Conservation (phyloP, 2,113 vertebrate genomes). For the Sebastes schlegelii region DNA sequence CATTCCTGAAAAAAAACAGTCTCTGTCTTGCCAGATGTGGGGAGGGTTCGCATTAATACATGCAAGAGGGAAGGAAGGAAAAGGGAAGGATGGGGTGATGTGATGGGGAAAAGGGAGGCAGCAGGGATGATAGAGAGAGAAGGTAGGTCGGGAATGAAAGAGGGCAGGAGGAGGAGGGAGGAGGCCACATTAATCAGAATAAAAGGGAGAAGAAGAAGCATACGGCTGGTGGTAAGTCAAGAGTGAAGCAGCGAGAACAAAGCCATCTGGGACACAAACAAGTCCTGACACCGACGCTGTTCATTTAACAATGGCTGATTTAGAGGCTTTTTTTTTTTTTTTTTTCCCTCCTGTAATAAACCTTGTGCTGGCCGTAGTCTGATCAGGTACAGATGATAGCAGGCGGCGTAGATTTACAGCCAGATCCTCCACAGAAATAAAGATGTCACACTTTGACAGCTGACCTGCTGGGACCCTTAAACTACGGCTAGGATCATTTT, state of each 20-base stretch:
- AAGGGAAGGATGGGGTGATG: slow-evolving; percentile 38
- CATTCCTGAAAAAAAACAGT: neutral
- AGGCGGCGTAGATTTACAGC: slow-evolving; percentile 74
- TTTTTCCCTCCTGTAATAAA: slow-evolving; percentile 58
- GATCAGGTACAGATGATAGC: slow-evolving; percentile 81
- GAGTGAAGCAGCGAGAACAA: slow-evolving; percentile 54
- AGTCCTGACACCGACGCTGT: slow-evolving; percentile 53
- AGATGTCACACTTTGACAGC: slow-evolving; percentile 82
- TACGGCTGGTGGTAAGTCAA: slow-evolving; percentile 40
- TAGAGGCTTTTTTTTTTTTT: slow-evolving; percentile 53
- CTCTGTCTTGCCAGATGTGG: slow-evolving; percentile 59
- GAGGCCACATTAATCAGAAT: slow-evolving; percentile 67
- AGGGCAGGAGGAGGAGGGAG: slow-evolving; percentile 5
- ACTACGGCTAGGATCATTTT: slow-evolving; percentile 67
- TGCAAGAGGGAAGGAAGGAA: slow-evolving; percentile 19
- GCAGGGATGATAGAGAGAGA: slow-evolving; percentile 39
- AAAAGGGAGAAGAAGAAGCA: slow-evolving; percentile 53
- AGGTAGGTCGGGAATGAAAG: slow-evolving; percentile 36
- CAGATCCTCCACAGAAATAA: slow-evolving; percentile 75
- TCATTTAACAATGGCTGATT: slow-evolving; percentile 73
- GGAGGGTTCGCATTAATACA: slow-evolving; percentile 51
- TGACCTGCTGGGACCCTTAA: slow-evolving; percentile 79
- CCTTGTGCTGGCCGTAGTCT: slow-evolving; percentile 56
- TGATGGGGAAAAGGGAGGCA: slow-evolving; percentile 20
- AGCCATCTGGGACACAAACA: slow-evolving; percentile 72